Base-by-base conservation (phyloP, 1,140 invertebrate species). In the Drosophila pandora region DNA sequence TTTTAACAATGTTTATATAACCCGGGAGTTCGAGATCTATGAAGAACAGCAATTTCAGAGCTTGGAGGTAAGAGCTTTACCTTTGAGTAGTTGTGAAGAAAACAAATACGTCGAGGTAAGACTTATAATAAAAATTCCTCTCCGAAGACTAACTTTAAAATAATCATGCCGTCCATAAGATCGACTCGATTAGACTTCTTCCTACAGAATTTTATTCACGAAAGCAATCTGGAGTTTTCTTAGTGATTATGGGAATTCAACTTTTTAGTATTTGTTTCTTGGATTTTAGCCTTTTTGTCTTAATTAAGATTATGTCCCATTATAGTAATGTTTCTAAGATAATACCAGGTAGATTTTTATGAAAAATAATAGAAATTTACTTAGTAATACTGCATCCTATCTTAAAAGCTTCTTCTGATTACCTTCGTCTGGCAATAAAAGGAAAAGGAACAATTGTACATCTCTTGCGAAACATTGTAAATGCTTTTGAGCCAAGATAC, bases 1-100 rank as follows among this genome's bases (percentile, higher is more conserved):
- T 10, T 97, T 94, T 77, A 95, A 96, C 74, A 97, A 97, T 88
- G 90, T 92, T 8, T 97, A 96, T 79, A 92, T 98, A 2, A 96
- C 94, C 0, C 91, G 93, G 23, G 93, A 96, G 43, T 93, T 97
- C 21, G 88, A 93, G 2, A 92, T 94, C 3, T 94, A 97, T 17
- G 96, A 97, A 81, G 75, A 94, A n/a, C 92, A 94, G 60, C 93
- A 96, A 62, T 91, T 92, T 2, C 90, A 93, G 4, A 91, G 94
- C 21, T 93, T 93, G 1, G 93, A 94, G 62, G 94, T 95, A 34
- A 94, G 94, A 0, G 93, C 96, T 1, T 87, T 97, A 6, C 97
- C 97, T 0, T 82, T 98, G 2, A 95, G 94, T 47, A 91, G 88
- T 37, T 92, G 93, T 23, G 96, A 97, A 89, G 92, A 91, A 50